Evolutionary conservation across 2,113 vertebrate species (phyloP), one percentile per base, ranked within the genome.

Genomic region (Chamaea fasciata): DNA sequence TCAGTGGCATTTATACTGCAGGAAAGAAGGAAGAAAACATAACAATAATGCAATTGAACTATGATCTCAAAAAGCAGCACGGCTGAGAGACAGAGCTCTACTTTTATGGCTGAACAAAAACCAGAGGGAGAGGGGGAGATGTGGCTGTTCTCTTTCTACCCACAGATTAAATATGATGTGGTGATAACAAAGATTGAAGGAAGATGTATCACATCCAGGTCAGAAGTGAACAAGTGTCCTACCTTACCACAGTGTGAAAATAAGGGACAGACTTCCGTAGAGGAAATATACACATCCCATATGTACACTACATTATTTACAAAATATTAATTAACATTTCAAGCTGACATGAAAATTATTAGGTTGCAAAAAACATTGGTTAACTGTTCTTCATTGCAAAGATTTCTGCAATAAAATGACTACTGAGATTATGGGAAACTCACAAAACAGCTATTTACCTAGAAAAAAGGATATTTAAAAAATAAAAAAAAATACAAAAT

Each of bases 11-110:
- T 96, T 87, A 59, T 70, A 81, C n/a, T 41, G n/a, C 74, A 33
- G 22, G 33, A 44, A 87, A 81, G 59, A 73, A 28, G 49, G 42
- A 47, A 56, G 22, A 69, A 88, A 88, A 78, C 33, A 69, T 46
- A 81, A 64, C 11, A 49, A 49, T 41, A 80, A 49, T 23, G 62
- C 27, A 56, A 84, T 50, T 96, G 83, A 96, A 94, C 37, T 85
- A 83, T 76, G 84, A 73, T 97, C 93, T 97, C 96, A 91, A 93
- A 96, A 96, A 83, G 65, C 88, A 96, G 68, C 84, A 69, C 57
- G 82, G 83, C 68, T 96, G 84, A 94, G 92, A 93, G 52, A 81
- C 41, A 88, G 84, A 69, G 80, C 21, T 67, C 69, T 85, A 11
- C 89, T 95, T 93, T 97, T 93, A 87, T 81, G 80, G 92, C 70